Conservation (phyloP, 1,140 invertebrate species). For the Oncopodura yosiiana region DNA sequence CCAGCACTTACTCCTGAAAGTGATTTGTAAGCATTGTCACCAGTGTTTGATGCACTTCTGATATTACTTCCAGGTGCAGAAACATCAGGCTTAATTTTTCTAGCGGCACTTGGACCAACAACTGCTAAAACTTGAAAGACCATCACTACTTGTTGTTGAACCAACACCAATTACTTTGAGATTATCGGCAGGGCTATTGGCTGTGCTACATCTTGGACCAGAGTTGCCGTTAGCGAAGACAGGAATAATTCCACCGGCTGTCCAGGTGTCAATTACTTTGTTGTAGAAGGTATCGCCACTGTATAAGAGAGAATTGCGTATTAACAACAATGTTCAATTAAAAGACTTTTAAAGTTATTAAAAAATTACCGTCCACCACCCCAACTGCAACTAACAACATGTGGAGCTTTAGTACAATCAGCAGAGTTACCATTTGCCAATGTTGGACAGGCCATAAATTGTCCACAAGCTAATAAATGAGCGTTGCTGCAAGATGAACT, state of each 20-base stretch:
- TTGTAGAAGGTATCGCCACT: conserved; percentile 14
- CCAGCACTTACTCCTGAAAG: conserved; percentile 1
- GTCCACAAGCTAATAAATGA: conserved; percentile 16
- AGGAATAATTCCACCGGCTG: conserved; percentile 15
- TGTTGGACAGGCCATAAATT: conserved; percentile 23
- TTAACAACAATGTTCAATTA: no score
- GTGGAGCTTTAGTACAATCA: conserved; percentile 21
- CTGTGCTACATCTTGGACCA: conserved; percentile 16
- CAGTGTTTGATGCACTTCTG: neutral
- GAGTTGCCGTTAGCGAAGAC: conserved; percentile 23
- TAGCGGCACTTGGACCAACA: conserved; percentile 7
- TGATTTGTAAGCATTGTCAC: conserved; percentile 2
- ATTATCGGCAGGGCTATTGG: conserved; percentile 11
- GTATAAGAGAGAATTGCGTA: no score
- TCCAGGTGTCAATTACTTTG: conserved; percentile 10
- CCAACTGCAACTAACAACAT: conserved; percentile 22
- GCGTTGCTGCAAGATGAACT: neutral
- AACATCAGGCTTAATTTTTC: neutral
- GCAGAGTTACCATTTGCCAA: neutral
- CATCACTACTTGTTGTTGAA: neutral
- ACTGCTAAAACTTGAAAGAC: conserved; percentile 8
- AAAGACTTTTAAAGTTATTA: no score
- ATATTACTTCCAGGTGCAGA: conserved; percentile 7
- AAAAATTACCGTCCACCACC: conserved; percentile 19
- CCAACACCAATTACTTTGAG: conserved; percentile 8